Evolutionary conservation across 2,797 vertebrate genomes (phyloP), one percentile per base, ranked within the genome.

Genomic region (Sebastes itinus): DNA sequence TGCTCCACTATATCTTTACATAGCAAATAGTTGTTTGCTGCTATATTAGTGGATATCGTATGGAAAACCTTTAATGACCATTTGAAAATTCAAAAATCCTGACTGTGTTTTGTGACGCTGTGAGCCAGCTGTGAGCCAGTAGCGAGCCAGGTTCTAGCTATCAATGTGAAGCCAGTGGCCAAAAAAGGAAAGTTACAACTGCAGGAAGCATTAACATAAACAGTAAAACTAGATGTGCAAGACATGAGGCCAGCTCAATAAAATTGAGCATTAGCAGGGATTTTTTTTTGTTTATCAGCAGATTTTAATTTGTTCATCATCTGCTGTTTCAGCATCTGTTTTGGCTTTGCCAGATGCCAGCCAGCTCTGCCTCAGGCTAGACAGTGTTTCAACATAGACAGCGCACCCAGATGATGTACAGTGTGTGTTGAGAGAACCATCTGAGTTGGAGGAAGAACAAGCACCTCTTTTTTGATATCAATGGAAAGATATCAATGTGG

Each of bases 311-410:
- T 75, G 63, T 72, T 66, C 32, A 30, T 69, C 49, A 81, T 80
- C 64, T 78, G 64, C 74, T 80, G 78, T 35, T 72, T 76, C 70
- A 66, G 76, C 76, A 80, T 78, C 62, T 80, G 81, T 66, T 69
- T 75, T 11, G 54, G 28, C 33, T 78, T 70, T 28, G 23, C 68
- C 63, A 69, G 62, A 75, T 32, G n/a, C 42, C 52, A 60, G 63
- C 11, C 18, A 23, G 14, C 38, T 78, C 64, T 49, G 58, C 84
- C 76, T 67, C 68, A 5, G 80, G 80, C 60, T 8, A 38, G 12
- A 56, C 49, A n/a, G 14, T 25, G 56, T 33, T 75, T 54, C 42
- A 33, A 32, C 28, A 52, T 10, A 55, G 70, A 69, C 62, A 67
- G 75, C 75, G 64, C 58, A 71, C 49, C 49, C 33, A 56, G 42